Base-by-base conservation (phyloP, 2,113 vertebrate species). In the Nibea coibor region DNA sequence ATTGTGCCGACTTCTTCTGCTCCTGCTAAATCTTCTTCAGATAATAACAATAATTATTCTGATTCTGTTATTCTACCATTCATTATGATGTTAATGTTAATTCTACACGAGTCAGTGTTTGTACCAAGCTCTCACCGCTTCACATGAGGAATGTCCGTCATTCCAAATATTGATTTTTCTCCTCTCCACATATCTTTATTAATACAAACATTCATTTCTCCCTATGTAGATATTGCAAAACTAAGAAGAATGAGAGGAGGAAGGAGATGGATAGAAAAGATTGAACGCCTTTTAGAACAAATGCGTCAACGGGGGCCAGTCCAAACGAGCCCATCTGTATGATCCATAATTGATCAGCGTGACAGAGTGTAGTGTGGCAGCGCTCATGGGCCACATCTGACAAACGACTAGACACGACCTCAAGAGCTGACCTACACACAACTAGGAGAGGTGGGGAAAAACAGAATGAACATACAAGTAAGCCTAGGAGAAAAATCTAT, bases 401-500 rank as follows among this genome's bases (percentile, higher is more conserved):
- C 93, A 94, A 94, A 94, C 83, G 91, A 94, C 87, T 88, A 73
- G 82, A 92, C 92, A 86, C 83, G 87, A 92, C 93, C 93, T 93
- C 85, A 87, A 91, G 86, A 91, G 91, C 91, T 91, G 94, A 94
- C 93, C 94, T 90, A 89, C 88, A 90, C 91, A 90, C 69, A 83
- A 77, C 61, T 24, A 75, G 51, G 31, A 72, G 82, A 9, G 57
- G 17, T 48, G 54, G 20, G 53, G 26, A 67, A 42, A 28, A 74
- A 45, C 61, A 72, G 61, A 87, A 68, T 20, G 69, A 86, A 86
- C 67, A 24, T 73, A 84, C 81, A 62, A 58, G 78, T 43, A 66
- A 85, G 81, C n/a, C 64, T 39, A 10, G 68, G 70, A 85, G 75
- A 82, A 88, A 93, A 93, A 94, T 93, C 92, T 31, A 94, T 93